These are phyloP conservation scores for Tragulus kanchil DNA, from an alignment of 2,113 vertebrate genomes.

Conservation along the genomic window DNA sequence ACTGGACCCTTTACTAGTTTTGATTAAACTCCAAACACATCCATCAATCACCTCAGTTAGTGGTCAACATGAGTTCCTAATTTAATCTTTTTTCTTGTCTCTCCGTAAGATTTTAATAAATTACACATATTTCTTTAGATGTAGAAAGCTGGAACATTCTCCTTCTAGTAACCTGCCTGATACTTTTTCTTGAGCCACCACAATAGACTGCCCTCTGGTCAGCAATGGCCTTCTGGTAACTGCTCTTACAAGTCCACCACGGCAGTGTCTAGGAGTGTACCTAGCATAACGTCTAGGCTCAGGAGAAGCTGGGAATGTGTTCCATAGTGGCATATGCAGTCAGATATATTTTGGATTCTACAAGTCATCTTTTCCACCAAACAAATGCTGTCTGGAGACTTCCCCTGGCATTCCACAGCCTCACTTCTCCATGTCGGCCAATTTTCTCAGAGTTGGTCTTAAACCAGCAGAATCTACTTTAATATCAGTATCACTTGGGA, in stretches of 20 bases:
- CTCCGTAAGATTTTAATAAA: constrained; percentile 23
- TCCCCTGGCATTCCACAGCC: background rate
- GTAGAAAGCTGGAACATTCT: constrained; percentile 34
- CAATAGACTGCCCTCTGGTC: background rate
- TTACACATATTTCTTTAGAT: constrained; percentile 49
- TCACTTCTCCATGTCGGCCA: background rate
- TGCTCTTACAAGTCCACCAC: background rate
- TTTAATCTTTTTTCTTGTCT: constrained; percentile 11
- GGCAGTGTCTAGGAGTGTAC: background rate
- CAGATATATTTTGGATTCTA: background rate
- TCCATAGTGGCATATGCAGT: accelerated
- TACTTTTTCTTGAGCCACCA: background rate
- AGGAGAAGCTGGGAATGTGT: background rate
- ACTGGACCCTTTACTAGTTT: constrained; percentile 4
- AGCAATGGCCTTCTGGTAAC: background rate
- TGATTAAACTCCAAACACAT: constrained; percentile 42
- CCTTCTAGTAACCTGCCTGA: background rate
- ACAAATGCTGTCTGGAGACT: background rate
- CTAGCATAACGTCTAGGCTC: too few relatives aligned
- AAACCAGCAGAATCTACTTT: background rate
- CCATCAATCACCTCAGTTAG: background rate
- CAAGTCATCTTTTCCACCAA: background rate
- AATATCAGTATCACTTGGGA: background rate
- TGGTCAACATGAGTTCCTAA: constrained; percentile 38
- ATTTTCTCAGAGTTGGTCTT: background rate